Conservation (phyloP, 1,140 invertebrate genomes). For the Archegozetes longisetosus region DNA sequence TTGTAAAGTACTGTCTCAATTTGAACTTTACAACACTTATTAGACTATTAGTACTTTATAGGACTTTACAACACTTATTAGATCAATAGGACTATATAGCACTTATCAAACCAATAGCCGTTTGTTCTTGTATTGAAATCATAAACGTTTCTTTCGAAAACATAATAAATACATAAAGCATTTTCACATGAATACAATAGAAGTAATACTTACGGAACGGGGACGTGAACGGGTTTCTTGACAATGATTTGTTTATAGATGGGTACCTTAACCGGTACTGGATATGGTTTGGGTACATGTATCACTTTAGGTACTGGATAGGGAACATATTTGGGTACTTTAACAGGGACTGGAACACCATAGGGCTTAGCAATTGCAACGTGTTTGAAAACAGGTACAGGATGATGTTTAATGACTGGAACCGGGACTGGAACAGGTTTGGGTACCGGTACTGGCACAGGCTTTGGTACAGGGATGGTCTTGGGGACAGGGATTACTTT, state of each 20-base stretch:
- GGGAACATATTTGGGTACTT: slow-evolving; percentile 24
- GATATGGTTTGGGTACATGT: slow-evolving; percentile 24
- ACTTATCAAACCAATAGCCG: too few species aligned
- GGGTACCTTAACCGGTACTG: slow-evolving; percentile 24
- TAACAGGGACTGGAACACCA: slow-evolving; percentile 20
- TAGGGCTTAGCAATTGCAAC: slow-evolving; percentile 22
- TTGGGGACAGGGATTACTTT: slow-evolving; percentile 25
- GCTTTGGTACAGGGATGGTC: slow-evolving; percentile 24
- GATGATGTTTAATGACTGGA: slow-evolving; percentile 24
- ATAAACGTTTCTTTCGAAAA: too few species aligned
- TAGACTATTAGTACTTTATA: too few species aligned
- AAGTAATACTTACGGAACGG: slow-evolving; percentile 23
- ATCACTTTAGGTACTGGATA: slow-evolving; percentile 24
- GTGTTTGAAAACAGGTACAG: slow-evolving; percentile 23
- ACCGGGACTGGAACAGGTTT: slow-evolving; percentile 24
- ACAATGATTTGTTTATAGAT: slow-evolving; percentile 24
- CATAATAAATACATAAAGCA: too few species aligned
- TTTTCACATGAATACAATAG: too few species aligned
- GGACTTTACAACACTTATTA: too few species aligned
- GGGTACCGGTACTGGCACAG: slow-evolving; percentile 23
- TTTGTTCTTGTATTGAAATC: too few species aligned
- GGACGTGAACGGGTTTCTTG: slow-evolving; percentile 25
- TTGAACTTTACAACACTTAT: too few species aligned
- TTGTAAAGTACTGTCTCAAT: too few species aligned
- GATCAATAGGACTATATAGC: too few species aligned